These are phyloP conservation scores for Stegana nigrithorax DNA, from an alignment of 2,888 invertebrate species.

Conservation along the genomic window DNA sequence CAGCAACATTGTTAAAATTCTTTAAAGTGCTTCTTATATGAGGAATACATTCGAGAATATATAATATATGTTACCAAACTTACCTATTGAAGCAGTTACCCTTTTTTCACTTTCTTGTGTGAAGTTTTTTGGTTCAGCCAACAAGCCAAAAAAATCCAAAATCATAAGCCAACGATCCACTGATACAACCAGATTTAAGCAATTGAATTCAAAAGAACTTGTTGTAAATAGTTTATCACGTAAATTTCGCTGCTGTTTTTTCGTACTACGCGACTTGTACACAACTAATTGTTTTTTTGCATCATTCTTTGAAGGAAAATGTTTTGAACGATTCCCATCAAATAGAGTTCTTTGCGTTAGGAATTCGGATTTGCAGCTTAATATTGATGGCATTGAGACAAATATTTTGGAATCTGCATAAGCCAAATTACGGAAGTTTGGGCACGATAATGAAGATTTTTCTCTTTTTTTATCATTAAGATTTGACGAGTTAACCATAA, in stretches of 20 bases:
- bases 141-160: constrained; percentile 88
- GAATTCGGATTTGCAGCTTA: constrained; percentile 71
- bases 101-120: no score
- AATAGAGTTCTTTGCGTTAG: constrained; percentile 43
- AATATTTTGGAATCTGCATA: constrained; percentile 49
- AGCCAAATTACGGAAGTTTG: constrained; percentile 48
- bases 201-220: constrained; percentile 84
- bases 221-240: constrained; percentile 55
- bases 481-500: constrained; percentile 77
- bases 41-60: no score
- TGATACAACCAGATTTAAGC: constrained; percentile 89
- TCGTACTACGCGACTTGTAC: constrained; percentile 78
- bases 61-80: no score
- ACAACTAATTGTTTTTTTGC: constrained; percentile 78
- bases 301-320: constrained; percentile 36
- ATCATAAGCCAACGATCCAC: constrained; percentile 96
- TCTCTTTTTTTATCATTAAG: constrained; percentile 38
- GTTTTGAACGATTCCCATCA: constrained; percentile 26
- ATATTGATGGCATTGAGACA: constrained; percentile 73
- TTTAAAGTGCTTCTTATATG: no score
- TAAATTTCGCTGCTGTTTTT: neutral
- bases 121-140: constrained; percentile 47
- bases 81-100: no score
- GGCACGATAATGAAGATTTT: constrained; percentile 53
- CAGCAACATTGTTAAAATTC: no score